Conservation (phyloP, 2,797 vertebrate species). For the Oophaga sylvatica region DNA sequence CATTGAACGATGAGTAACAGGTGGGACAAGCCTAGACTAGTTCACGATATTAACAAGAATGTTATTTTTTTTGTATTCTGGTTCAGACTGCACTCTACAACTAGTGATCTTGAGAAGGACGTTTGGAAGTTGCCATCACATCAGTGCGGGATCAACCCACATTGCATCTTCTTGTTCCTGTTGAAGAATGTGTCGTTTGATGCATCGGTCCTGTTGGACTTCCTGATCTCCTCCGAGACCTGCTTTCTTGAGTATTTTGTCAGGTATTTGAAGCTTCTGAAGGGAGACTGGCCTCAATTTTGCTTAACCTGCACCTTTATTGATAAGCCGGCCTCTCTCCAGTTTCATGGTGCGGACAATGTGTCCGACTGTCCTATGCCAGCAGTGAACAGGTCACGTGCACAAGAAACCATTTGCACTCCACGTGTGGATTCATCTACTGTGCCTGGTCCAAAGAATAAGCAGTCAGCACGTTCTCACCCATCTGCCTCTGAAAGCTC, state of each 20-base stretch:
- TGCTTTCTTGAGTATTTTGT: conserved; percentile 94
- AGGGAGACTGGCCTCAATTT: conserved; percentile 77
- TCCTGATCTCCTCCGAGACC: conserved; percentile 93
- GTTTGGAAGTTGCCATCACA: conserved; percentile 65
- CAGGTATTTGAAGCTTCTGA: conserved; percentile 85
- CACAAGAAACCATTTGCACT: background rate
- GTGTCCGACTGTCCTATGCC: background rate
- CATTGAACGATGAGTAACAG: background rate
- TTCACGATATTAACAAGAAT: background rate
- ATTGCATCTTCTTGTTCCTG: conserved; percentile 88
- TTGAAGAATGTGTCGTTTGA: conserved; percentile 85
- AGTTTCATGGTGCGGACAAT: background rate
- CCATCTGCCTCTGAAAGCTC: conserved; percentile 12
- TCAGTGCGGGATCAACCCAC: conserved; percentile 83
- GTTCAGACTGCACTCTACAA: background rate
- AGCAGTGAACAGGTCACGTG: background rate
- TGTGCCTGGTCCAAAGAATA: conserved; percentile 1
- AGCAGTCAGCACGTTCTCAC: conserved; percentile 6
- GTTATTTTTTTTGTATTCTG: background rate
- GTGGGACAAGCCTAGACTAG: background rate
- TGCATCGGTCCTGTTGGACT: conserved; percentile 88
- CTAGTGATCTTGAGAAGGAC: conserved; percentile 56
- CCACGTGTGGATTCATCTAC: conserved; percentile 39
- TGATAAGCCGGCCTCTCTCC: conserved; percentile 27
- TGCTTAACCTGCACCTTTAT: conserved; percentile 70